Conservation (phyloP, 2,113 vertebrate genomes). For the Oceanodroma tethys region DNA sequence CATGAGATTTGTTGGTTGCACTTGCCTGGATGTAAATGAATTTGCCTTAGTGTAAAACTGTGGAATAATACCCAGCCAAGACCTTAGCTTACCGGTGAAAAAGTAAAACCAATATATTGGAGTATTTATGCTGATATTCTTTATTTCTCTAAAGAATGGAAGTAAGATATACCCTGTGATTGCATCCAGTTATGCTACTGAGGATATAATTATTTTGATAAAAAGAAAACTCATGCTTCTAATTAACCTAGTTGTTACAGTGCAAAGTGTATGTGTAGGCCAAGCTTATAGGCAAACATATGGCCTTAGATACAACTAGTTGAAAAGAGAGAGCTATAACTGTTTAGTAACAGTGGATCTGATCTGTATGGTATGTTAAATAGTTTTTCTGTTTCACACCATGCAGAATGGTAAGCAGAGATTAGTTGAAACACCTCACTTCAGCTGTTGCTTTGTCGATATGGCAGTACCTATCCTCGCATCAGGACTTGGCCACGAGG, state of each 20-base stretch:
- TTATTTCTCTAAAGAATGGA: background rate
- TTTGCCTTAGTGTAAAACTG: background rate
- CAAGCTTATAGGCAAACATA: background rate
- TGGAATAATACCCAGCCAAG: background rate
- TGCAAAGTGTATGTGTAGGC: background rate
- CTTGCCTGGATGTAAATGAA: background rate
- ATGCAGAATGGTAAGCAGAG: background rate
- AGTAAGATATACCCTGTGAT: background rate
- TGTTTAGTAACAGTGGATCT: background rate
- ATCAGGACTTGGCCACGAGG: background rate
- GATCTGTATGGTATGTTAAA: no score
- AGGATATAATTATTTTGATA: background rate
- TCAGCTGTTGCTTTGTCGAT: background rate
- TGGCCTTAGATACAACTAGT: background rate
- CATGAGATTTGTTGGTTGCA: background rate
- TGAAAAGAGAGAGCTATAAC: background rate
- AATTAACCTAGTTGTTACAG: background rate
- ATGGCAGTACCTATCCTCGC: rapidly evolving
- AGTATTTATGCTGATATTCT: background rate
- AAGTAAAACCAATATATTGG: background rate
- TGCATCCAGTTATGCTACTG: background rate
- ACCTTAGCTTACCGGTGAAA: background rate
- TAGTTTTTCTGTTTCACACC: background rate
- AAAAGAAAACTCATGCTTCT: background rate
- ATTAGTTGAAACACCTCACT: no score